Base-by-base conservation (phyloP, 2,797 vertebrate species). In the Avahi laniger region DNA sequence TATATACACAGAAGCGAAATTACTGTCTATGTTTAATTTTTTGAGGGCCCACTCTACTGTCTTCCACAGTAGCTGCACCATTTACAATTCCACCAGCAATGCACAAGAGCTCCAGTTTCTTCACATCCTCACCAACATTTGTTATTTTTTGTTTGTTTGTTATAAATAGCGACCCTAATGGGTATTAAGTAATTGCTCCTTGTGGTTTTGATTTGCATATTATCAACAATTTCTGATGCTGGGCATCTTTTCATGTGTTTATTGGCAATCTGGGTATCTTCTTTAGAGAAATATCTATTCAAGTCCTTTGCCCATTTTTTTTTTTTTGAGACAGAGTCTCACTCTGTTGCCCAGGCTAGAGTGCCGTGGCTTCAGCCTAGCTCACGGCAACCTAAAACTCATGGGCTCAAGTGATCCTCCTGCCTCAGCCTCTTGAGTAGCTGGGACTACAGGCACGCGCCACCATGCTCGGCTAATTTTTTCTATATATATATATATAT, bases 161-260 rank as follows among this genome's bases (percentile, higher is more conserved):
- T 92, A 22, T 63, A 78, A 52, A 70, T 81, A 89, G 4, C 18
- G 13, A 72, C 20, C 18, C 33, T 80, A 87, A 67, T 91, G 54
- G 5, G 17, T 78, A 17, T 73, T 38, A 93, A 33, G 30, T 80
- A 13, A 26, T 24, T 80, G 52, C 26, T 50, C 18, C 65, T 73
- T 91, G 13, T 85, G 38, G 8, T 91, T 95, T 92, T 92, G 7
- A 85, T 70, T 86, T 93, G 38, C 33, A 30, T 87, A 48, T 79
- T 12, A n/a, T 26, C 78, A 63, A 80, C 30, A 41, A 87, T 91
- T 91, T 78, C 33, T 81, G 59, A 82, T 46, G 12, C 22, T 93
- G 41, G 61, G 7, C 33, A 93, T 61, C 46, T 85, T 91, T 95
- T 83, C 30, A 54, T 93, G 65, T 94, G 57, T 54, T 67, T 84